These are phyloP conservation scores for Thysanoteuthis rhombus DNA, from an alignment of 2,888 invertebrate genomes.

Conservation along the genomic window DNA sequence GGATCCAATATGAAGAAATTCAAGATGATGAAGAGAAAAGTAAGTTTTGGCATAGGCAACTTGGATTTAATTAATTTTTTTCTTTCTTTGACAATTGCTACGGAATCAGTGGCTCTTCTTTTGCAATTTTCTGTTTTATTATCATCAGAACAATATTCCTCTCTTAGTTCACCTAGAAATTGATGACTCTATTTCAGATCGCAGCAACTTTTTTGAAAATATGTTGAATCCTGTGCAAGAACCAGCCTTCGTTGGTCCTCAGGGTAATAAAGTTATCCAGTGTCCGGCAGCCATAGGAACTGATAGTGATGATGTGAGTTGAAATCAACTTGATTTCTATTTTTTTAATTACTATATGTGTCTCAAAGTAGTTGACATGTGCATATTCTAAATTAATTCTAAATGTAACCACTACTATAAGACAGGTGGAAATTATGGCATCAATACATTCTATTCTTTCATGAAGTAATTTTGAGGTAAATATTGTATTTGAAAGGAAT, in stretches of 20 bases:
- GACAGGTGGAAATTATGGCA: too few species aligned
- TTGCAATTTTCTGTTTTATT: not conserved
- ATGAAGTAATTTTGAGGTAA: too few species aligned
- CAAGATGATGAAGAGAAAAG: constrained; percentile 89
- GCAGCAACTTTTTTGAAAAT: constrained; percentile 83
- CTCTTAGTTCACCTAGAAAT: too few species aligned
- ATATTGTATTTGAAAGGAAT: too few species aligned
- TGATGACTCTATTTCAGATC: constrained; percentile 72
- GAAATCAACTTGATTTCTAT: not conserved
- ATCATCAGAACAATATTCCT: not conserved
- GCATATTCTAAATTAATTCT: too few species aligned
- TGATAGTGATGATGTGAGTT: constrained; percentile 60
- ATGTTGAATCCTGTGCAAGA: constrained; percentile 42
- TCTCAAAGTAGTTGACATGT: too few species aligned
- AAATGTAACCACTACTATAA: too few species aligned
- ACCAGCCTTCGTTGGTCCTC: constrained; percentile 66
- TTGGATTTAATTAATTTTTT: not conserved
- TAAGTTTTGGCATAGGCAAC: constrained; percentile 40
- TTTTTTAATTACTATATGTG: too few species aligned
- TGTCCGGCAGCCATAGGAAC: constrained; percentile 67
- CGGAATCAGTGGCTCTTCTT: not conserved
- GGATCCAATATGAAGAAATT: constrained; percentile 93
- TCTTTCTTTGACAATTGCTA: not conserved
- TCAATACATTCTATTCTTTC: not conserved
- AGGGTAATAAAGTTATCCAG: constrained; percentile 61